Conservation (phyloP, 2,888 invertebrate genomes). For the Chrysopilus asiliformis region DNA sequence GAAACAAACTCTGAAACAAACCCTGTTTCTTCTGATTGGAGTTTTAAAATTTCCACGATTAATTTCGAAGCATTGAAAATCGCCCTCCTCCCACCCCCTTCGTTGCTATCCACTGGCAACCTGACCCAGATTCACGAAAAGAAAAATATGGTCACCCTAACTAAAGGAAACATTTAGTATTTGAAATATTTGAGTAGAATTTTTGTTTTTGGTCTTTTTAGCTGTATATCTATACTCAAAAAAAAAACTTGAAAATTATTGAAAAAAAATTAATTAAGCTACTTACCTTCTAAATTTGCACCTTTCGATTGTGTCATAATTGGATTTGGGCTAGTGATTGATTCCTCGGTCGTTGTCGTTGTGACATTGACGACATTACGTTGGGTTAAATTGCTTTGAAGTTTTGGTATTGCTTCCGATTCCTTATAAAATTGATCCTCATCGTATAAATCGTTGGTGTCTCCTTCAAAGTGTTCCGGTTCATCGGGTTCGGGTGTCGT, state of each 20-base stretch:
- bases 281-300: constrained; percentile 29
- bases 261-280: constrained; percentile 1
- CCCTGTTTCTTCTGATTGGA: no score
- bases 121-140: no score
- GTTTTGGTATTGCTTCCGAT: constrained; percentile 41
- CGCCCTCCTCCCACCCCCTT: no score
- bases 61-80: no score
- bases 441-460: constrained; percentile 40
- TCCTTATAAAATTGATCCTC: constrained; percentile 44
- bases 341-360: constrained; percentile 18
- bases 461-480: constrained; percentile 41
- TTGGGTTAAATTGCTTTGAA: constrained; percentile 30
- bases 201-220: no score
- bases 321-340: constrained; percentile 24
- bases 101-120: no score
- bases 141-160: no score
- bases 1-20: no score
- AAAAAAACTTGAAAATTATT: background rate
- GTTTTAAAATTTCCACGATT: no score
- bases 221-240: no score
- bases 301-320: constrained; percentile 32
- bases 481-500: constrained; percentile 69
- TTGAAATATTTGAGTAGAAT: no score
- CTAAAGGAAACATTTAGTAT: no score
- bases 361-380: constrained; percentile 9